Base-by-base conservation (phyloP, 1,140 invertebrate species). In the Drosophila quadrilineata region DNA sequence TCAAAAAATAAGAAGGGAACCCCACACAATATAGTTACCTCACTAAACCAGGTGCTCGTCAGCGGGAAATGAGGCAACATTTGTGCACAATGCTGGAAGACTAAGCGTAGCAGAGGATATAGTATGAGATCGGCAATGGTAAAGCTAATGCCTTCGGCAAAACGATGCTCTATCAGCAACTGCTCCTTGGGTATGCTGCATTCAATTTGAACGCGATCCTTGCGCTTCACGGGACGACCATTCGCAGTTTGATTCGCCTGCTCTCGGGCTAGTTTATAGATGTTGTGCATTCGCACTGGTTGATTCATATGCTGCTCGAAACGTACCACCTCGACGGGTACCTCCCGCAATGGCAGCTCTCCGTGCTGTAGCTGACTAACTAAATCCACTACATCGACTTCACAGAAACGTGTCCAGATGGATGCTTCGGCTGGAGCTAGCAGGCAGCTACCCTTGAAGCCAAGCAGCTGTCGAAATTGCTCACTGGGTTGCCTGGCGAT, bases 321-420 rank as follows among this genome's bases (percentile, higher is more conserved):
- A 67, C 94, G 92, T 0, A 93, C 90, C 10, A 97, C 79, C 68
- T 93, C 92, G 24, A 82, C 60, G 0, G 95, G 94, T 19, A 95
- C 80, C 40, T 87, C 75, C 0, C 52, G 53, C 31, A 80, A 41
- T 1, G 64, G 36, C 2, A 48, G 14, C 0, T 67, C 58, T 0
- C 45, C 67, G 6, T 70, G 45, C 3, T 86, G 67, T 2, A 90
- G 40, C 2, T 66, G 33, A 12, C 65, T 71, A 0, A 89, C 64
- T 2, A 77, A 53, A 6, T 75, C 43, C 4, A 80, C 70, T 9
- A 96, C 90, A 87, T 97, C 95, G 12, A 97, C 91, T 91, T 98
- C 97, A 91, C 97, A 98, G 87, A 97, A 97, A 75, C 94, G 95
- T 0, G 97, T 98, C 96, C 96, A 98, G 19, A 95, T 91, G 4